Evolutionary conservation across 2,113 vertebrate genomes (phyloP), one percentile per base, ranked within the genome.

Genomic region (Monopterus albus): DNA sequence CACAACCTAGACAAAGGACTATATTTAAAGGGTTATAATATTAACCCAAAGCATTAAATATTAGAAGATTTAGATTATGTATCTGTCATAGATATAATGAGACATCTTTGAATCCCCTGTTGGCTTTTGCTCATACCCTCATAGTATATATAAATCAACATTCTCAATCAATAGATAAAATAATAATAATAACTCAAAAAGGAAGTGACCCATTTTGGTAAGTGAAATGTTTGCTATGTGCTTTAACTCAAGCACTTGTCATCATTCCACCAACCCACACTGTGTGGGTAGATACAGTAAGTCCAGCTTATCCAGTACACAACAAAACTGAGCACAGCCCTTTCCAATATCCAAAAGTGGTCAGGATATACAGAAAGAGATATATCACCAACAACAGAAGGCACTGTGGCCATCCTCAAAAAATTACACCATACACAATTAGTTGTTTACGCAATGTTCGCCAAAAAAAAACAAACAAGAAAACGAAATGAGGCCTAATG

Each of bases 241-340:
- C 18, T 51, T 57, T 49, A 23, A 50, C 62, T 43, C 43, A 20
- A 47, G 20, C 38, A 35, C 12, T 11, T 18, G 20, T 18, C 26
- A 43, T 33, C 18, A 50, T 49, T 50, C 42, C 46, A 60, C 23
- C 52, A 56, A 26, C 42, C 56, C 36, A 52, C 67, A 46, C 38
- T 33, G 55, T 51, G 53, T 75, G 51, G 72, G 68, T 42, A 49
- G 57, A 68, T 12, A n/a, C n/a, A n/a, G n/a, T n/a, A n/a, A n/a
- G n/a, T n/a, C n/a, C n/a, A n/a, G n/a, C n/a, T n/a, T n/a, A n/a
- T n/a, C n/a, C n/a, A n/a, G n/a, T n/a, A n/a, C n/a, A n/a, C n/a
- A n/a, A n/a, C n/a, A n/a, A n/a, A n/a, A n/a, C n/a, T n/a, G n/a
- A n/a, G n/a, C n/a, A n/a, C n/a, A n/a, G n/a, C n/a, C n/a, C n/a